These are phyloP conservation scores for Orientallactaga bullata DNA, from an alignment of 2,113 vertebrate genomes.

Conservation along the genomic window DNA sequence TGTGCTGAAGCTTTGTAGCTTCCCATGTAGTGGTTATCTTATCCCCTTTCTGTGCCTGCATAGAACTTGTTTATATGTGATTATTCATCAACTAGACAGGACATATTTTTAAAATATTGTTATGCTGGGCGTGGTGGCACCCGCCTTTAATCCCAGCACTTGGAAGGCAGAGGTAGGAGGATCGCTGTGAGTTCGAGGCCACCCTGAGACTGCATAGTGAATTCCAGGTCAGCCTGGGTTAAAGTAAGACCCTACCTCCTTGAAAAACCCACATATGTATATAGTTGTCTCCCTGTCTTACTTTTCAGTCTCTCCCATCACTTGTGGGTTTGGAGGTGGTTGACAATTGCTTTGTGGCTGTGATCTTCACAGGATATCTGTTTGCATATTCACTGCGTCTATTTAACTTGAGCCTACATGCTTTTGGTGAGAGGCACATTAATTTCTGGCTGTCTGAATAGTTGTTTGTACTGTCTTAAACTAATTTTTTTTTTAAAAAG, in stretches of 20 bases:
- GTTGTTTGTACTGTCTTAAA: too few relatives aligned
- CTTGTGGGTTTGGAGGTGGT: not conserved
- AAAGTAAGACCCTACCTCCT: too few relatives aligned
- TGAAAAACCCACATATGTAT: too few relatives aligned
- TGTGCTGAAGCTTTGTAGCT: not conserved
- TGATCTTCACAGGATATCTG: not conserved
- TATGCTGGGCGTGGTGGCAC: too few relatives aligned
- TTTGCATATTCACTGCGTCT: constrained; percentile 38
- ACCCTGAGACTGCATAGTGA: too few relatives aligned
- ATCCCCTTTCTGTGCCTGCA: not conserved
- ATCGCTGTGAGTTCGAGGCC: too few relatives aligned
- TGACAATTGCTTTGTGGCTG: not conserved
- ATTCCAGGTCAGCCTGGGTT: too few relatives aligned
- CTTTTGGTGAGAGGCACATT: constrained; percentile 21
- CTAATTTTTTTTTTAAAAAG: too few relatives aligned
- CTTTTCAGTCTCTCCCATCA: constrained; percentile 20
- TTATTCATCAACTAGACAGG: constrained; percentile 16
- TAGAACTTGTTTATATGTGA: constrained; percentile 9
- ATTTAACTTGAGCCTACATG: constrained; percentile 51
- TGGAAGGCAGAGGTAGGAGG: too few relatives aligned
- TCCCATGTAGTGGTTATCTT: not conserved
- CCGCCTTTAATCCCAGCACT: too few relatives aligned
- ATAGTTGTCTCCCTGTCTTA: not conserved
- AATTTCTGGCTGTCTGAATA: constrained; percentile 21
- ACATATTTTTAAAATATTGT: constrained; percentile 14